Conservation (phyloP, 2,113 vertebrate genomes). For the Potamarius usumacintae region DNA sequence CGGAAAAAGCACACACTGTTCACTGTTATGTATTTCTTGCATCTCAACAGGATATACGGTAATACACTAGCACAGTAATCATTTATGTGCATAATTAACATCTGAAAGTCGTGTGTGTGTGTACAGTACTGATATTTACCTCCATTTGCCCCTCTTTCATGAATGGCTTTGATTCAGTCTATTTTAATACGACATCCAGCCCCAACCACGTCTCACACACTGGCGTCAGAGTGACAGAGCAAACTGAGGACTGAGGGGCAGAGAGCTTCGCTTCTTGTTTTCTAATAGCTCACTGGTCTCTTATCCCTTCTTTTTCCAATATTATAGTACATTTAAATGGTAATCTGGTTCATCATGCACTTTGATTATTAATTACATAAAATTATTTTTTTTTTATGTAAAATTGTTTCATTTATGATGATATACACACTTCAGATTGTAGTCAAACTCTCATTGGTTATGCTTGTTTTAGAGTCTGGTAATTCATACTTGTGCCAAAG, state of each 20-base stretch:
- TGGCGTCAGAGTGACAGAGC: slow-evolving; percentile 46
- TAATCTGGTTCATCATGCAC: neutral
- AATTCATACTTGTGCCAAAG: slow-evolving; percentile 12
- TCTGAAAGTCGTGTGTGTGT: slow-evolving; percentile 45
- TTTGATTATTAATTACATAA: neutral
- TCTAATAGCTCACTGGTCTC: neutral
- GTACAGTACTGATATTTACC: slow-evolving; percentile 69
- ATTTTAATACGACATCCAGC: slow-evolving; percentile 57
- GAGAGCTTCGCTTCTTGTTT: neutral
- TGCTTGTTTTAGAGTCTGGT: slow-evolving; percentile 6
- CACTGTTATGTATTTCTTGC: slow-evolving; percentile 51
- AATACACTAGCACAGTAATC: slow-evolving; percentile 69
- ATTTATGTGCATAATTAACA: slow-evolving; percentile 63
- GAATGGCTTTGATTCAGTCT: slow-evolving; percentile 74
- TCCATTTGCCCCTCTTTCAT: slow-evolving; percentile 67
- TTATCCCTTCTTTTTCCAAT: neutral
- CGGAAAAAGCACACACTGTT: neutral
- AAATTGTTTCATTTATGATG: neutral
- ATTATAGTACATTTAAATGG: neutral
- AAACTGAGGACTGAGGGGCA: neutral
- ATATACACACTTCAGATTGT: neutral
- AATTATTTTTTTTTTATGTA: neutral
- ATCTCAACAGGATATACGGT: slow-evolving; percentile 62
- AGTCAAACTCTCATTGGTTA: neutral
- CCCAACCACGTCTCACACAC: slow-evolving; percentile 45